Conservation (phyloP, 1,140 invertebrate genomes). For the Orius insidiosus region DNA sequence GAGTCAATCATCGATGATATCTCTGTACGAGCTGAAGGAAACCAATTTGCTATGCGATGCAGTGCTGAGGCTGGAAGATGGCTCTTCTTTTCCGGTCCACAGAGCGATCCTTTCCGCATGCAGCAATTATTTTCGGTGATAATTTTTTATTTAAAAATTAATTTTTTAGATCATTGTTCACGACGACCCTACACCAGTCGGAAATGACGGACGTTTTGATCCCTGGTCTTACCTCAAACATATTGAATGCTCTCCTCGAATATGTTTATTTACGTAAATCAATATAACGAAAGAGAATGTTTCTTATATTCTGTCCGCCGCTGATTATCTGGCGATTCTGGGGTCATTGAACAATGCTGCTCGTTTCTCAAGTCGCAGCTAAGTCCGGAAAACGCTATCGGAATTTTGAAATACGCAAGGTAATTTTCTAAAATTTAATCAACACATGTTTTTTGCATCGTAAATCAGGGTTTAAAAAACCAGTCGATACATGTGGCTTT, state of each 20-base stretch:
- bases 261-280: constrained; percentile 62
- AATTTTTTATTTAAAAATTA: not conserved
- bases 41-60: constrained; percentile 68
- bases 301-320: constrained; percentile 49
- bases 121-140: constrained; percentile 64
- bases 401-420: constrained; percentile 59
- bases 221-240: constrained; percentile 52
- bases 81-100: constrained; percentile 57
- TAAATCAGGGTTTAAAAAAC: too few species aligned
- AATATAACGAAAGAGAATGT: constrained; percentile 59
- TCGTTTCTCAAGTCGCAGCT: constrained; percentile 47
- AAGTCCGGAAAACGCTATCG: constrained; percentile 58
- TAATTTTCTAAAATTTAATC: constrained; percentile 12
- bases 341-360: constrained; percentile 57
- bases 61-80: constrained; percentile 56
- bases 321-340: constrained; percentile 63
- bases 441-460: not conserved
- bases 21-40: constrained; percentile 47
- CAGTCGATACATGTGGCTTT: too few species aligned
- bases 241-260: constrained; percentile 56
- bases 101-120: constrained; percentile 70
- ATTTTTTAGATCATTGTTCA: constrained; percentile 52
- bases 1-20: constrained; percentile 11
- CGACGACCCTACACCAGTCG: constrained; percentile 48
- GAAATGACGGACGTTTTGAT: constrained; percentile 51